Conservation (phyloP, 2,888 invertebrate species). For the Mythimna impura region DNA sequence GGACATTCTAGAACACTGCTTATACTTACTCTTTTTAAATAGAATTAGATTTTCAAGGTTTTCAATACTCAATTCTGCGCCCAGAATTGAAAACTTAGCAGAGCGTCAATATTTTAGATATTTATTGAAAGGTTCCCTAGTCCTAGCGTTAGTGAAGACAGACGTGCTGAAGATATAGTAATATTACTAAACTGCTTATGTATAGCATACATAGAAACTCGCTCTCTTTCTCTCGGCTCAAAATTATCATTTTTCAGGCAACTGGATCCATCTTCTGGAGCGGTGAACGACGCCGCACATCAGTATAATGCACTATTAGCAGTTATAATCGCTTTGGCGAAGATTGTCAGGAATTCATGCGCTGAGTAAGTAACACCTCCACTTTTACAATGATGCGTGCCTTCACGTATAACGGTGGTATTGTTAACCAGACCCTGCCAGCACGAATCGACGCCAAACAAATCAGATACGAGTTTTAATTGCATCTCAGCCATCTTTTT, state of each 20-base stretch:
- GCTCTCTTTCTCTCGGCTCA: neutral
- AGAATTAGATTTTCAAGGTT: neutral
- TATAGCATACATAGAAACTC: neutral
- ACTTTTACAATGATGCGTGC: neutral
- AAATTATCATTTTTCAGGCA: conserved; percentile 16
- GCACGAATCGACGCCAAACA: neutral
- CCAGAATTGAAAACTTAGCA: neutral
- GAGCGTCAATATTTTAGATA: neutral
- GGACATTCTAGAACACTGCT: neutral
- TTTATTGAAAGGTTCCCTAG: neutral
- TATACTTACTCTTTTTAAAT: neutral
- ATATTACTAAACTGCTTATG: neutral
- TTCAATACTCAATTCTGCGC: neutral
- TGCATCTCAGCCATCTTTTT: neutral
- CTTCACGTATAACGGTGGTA: no score
- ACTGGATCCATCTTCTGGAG: neutral
- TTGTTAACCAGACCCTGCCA: no score
- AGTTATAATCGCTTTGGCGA: conserved; percentile 42
- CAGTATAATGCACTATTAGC: conserved; percentile 42
- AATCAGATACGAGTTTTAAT: neutral
- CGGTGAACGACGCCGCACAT: conserved; percentile 19
- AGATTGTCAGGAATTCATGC: conserved; percentile 28
- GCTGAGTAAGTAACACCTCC: conserved; percentile 38
- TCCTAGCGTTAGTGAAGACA: neutral
- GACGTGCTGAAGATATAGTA: neutral